Conservation (phyloP, 2,113 vertebrate species). For the Panurus biarmicus region DNA sequence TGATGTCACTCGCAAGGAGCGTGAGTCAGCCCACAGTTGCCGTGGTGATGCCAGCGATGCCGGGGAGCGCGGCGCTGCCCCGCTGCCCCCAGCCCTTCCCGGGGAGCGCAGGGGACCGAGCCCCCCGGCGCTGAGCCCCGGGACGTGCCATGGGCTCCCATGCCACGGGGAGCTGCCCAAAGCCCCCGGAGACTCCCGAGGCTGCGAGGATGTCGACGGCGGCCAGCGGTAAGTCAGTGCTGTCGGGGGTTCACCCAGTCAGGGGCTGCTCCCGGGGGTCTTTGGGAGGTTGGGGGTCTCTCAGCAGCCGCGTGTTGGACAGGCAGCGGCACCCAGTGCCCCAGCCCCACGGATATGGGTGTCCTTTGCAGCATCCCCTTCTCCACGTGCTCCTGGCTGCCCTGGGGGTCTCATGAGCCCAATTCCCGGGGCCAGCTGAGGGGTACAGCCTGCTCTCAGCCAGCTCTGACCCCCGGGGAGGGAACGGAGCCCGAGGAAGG, state of each 20-base stretch:
- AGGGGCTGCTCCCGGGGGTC: background rate
- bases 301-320: background rate
- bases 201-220: background rate
- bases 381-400: background rate
- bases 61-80: background rate
- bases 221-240: background rate
- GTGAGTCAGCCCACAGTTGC: constrained; percentile 27
- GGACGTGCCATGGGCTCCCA: background rate
- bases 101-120: background rate
- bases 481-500: background rate
- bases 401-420: background rate
- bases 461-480: fast-evolving
- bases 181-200: background rate
- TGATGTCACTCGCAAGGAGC: constrained; percentile 32
- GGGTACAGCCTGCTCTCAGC: background rate
- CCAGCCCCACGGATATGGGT: fast-evolving
- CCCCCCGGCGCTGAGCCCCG: background rate
- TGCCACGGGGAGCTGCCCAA: background rate
- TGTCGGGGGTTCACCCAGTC: fast-evolving
- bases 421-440: fast-evolving
- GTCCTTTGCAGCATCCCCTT: background rate
- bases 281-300: background rate
- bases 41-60: constrained; percentile 36
- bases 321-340: fast-evolving
- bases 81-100: background rate